Base-by-base conservation (phyloP, 2,888 invertebrate species). In the Troides helena region DNA sequence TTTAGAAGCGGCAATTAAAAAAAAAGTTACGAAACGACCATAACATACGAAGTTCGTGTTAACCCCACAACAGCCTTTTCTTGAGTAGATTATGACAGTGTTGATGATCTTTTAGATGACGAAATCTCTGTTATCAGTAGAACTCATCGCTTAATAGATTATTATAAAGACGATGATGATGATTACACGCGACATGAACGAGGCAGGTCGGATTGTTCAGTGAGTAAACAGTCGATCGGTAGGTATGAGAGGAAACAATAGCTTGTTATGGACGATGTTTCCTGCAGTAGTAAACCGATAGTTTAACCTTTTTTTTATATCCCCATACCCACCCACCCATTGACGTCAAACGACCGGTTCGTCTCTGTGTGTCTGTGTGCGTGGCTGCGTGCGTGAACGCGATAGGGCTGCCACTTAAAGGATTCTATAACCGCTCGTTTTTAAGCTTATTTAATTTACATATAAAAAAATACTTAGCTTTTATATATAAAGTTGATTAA, bases 241-340 rank as follows among this genome's bases (percentile, higher is more conserved):
- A 74, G 75, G 76, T 80, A 76, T 74, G 75, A 78, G 77, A 76
- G 74, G 70, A 76, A 72, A 91, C 89, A 90, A 91, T 89, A 74
- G 80, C 80, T 79, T 86, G 86, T 87, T 87, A 86, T 86, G 85
- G 81, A 79, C 78, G 77, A 79, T 82, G 81, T 83, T 87, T 85
- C 82, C 85, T 80, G 77, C 81, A 77, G 85, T 88, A 87, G 89
- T 90, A 88, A 90, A 85, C 86, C 79, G 89, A 89, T 90, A 89
- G 88, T 87, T 90, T 88, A 80, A 81, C 46, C 82, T 46, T 46
- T 46, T 89, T 88, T 90, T 89, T 86, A 83, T 85, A 83, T 80
- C 76, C 76, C 75, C 76, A 84, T 80, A 81, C 80, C 87, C 86
- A 84, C 88, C 87, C 83, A 84, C 83, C 46, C 83, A 87, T 88